Evolutionary conservation across 2,888 invertebrate species (phyloP).

Genomic region (Mechanitis mazaeus): DNA sequence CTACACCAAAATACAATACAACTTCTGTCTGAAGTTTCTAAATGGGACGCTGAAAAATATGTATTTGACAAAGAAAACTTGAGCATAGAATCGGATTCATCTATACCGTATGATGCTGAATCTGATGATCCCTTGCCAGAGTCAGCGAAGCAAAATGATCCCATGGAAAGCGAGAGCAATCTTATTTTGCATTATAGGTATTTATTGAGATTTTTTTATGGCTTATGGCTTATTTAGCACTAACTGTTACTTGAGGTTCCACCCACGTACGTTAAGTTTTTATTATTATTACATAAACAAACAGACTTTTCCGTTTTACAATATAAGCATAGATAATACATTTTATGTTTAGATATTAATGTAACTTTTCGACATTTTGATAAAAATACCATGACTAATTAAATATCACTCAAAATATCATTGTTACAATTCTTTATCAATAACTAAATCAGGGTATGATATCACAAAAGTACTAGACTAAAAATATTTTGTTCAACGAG

Average conservation of each 20-base stretch:
- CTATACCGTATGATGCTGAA: conserved; percentile 67
- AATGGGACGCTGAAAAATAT: conserved; percentile 74
- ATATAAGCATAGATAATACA: too few relatives aligned
- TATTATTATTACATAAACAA: too few relatives aligned
- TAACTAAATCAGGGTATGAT: not conserved
- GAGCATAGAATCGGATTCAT: conserved; percentile 65
- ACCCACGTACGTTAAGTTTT: too few relatives aligned
- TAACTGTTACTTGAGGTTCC: too few relatives aligned
- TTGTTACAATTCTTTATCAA: not conserved
- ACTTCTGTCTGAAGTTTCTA: conserved; percentile 73
- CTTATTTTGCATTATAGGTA: conserved; percentile 72
- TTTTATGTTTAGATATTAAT: too few relatives aligned
- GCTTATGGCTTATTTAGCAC: too few relatives aligned
- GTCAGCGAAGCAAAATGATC: conserved; percentile 59
- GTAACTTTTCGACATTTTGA: too few relatives aligned
- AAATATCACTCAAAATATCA: not conserved
- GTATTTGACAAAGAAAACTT: conserved; percentile 77
- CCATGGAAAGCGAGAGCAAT: conserved; percentile 67
- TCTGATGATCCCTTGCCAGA: conserved; percentile 69
- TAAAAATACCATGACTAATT: not conserved
- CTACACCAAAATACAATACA: conserved; percentile 77
- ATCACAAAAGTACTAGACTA: too few relatives aligned
- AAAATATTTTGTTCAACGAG: too few relatives aligned
- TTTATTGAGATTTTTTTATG: conserved; percentile 4
- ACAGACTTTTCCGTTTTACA: too few relatives aligned